A percentile compares a stretch with the other conserved stretches of the same genome.
Conservation (phyloP, 1,140 invertebrate species). For the Ganaspis sp. region DNA sequence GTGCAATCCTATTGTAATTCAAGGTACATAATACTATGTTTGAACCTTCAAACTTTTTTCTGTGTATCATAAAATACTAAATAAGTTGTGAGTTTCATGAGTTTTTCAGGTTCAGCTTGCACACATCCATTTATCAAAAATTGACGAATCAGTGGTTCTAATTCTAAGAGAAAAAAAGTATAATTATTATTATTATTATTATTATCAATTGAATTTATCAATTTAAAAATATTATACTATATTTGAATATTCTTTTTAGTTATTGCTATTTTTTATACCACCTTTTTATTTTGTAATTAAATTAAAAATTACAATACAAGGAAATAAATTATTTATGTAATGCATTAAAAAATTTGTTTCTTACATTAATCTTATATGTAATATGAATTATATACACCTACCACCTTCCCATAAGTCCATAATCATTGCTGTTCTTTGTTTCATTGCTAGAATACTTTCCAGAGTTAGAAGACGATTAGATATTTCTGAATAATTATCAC, state of each 20-base stretch:
- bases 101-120: conserved; percentile 58
- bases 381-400: conserved; percentile 50
- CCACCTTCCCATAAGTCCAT: conserved; percentile 78
- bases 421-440: conserved; percentile 76
- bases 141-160: conserved; percentile 73
- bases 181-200: conserved; percentile 1
- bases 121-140: conserved; percentile 71
- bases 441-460: conserved; percentile 77
- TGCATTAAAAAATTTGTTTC: background rate
- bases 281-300: conserved; percentile 16
- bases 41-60: no score
- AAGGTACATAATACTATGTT: no score
- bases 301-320: background rate
- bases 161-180: conserved; percentile 56
- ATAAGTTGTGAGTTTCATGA: conserved; percentile 77
- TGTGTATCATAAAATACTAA: conserved; percentile 81
- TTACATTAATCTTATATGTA: no score
- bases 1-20: no score
- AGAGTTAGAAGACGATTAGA: conserved; percentile 69
- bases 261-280: conserved; percentile 19
- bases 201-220: no score
- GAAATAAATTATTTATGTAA: conserved; percentile 40
- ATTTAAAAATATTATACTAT: no score
- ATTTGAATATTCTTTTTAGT: background rate
- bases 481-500: conserved; percentile 59